Base-by-base conservation (phyloP, 2,797 vertebrate genomes). In the Hippocampus kuda region DNA sequence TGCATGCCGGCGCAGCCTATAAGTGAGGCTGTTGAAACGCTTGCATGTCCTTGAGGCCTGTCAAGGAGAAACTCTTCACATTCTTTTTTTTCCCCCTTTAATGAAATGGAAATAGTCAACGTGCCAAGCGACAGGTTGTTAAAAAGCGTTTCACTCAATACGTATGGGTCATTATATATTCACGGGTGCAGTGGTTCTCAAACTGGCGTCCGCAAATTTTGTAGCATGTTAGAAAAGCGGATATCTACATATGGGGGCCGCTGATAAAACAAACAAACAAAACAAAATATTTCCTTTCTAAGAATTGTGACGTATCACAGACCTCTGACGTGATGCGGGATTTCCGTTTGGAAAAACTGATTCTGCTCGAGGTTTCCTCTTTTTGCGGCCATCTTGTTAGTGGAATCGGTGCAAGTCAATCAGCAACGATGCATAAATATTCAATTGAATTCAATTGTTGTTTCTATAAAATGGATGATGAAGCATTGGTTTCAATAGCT, bases 1-100 rank as follows among this genome's bases (percentile, higher is more conserved):
- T 65, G 63, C 63, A 65, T 65, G 10, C 12, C 16, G 15, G 63
- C 63, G 24, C 44, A 5, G 42, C 15, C 59, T 61, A 61, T 65
- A 65, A 65, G 44, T 65, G 63, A 48, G 16, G 16, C 44, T 24
- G 8, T 16, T 42, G 44, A 26, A 65, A 49, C 15, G 24, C 44
- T 49, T 49, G 42, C 24, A 26, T 27, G 63, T 46, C 63, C 63
- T 65, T 65, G 63, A 65, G 24, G 42, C 7, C 24, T 27, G 24
- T 65, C 63, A 48, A 65, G 63, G 42, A 65, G 63, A 65, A 65
- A 26, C 24, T 48, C 63, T 65, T 44, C 63, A 48, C 20, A 48
- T 27, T 65, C 27, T 46, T 46, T n/a, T 46, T 42, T 44, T 24
- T 46, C 24, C 5, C 5, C 15, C 7, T 15, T 12, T 48, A 30